A percentile compares a stretch with the other conserved stretches of the same genome.
Conservation (phyloP, 2,888 invertebrate species). For the Lordiphosa fenestrarum region DNA sequence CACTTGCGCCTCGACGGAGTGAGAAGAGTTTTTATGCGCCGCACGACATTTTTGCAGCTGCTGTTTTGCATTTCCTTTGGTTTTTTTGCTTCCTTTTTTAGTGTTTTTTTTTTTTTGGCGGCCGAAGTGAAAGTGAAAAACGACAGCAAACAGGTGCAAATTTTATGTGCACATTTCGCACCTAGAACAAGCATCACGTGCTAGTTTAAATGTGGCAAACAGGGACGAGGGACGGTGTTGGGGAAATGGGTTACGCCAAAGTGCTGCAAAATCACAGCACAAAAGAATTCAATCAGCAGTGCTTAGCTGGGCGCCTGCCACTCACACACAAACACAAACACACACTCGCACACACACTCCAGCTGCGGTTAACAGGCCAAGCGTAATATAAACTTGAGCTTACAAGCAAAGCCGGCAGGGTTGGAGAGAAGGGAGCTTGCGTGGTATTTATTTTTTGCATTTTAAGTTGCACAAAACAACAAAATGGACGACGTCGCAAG, state of each 20-base stretch:
- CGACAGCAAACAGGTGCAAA: conserved; percentile 50
- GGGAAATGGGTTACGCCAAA: conserved; percentile 38
- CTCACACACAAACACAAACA: conserved; percentile 20
- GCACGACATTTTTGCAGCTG: conserved; percentile 69
- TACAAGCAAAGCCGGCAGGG: conserved; percentile 41
- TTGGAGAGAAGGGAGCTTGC: conserved; percentile 28
- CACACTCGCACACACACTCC: conserved; percentile 30
- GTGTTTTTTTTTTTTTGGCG: conserved; percentile 18
- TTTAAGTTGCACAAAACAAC: conserved; percentile 60
- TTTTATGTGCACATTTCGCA: conserved; percentile 71
- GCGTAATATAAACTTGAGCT: conserved; percentile 75
- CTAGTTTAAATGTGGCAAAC: conserved; percentile 59
- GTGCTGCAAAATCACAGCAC: conserved; percentile 73
- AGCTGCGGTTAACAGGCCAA: conserved; percentile 72
- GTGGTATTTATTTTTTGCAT: conserved; percentile 73
- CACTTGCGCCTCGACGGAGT: conserved; percentile 47
- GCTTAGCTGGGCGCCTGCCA: conserved; percentile 48
- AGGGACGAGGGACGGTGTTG: conserved; percentile 20
- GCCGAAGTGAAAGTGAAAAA: conserved; percentile 58
- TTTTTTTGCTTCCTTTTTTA: neutral
- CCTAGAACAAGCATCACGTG: conserved; percentile 48
- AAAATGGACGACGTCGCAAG: conserved; percentile 45
- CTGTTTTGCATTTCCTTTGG: conserved; percentile 30
- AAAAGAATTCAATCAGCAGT: conserved; percentile 73
- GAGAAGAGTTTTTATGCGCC: conserved; percentile 35